These are phyloP conservation scores for Clarias gariepinus DNA, from an alignment of 2,113 vertebrate genomes.

Conservation along the genomic window DNA sequence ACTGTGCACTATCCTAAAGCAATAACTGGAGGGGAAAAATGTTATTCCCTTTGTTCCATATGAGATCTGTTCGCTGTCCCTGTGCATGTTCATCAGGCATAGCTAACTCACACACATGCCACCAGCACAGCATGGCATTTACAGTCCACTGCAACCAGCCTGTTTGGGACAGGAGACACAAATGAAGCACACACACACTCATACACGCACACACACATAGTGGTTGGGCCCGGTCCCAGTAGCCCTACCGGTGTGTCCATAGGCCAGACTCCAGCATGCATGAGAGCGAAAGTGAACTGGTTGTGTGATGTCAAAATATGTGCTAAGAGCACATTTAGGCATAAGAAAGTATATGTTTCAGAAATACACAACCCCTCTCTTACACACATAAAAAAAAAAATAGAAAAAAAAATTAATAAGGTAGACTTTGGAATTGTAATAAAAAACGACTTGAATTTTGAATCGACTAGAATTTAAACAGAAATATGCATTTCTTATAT, in stretches of 20 bases:
- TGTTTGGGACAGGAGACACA: slow-evolving; percentile 60
- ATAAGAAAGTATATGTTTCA: slow-evolving; percentile 19
- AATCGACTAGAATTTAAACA: background rate
- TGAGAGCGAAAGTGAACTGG: slow-evolving; percentile 3
- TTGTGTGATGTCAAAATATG: background rate
- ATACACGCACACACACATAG: slow-evolving; percentile 22
- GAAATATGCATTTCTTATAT: background rate
- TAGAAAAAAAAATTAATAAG: background rate
- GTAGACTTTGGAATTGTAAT: too few species aligned
- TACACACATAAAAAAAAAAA: background rate
- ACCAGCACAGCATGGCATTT: slow-evolving; percentile 80
- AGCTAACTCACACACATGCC: slow-evolving; percentile 69
- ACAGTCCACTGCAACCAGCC: slow-evolving; percentile 70
- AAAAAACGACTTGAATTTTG: background rate
- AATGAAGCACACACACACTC: slow-evolving; percentile 4
- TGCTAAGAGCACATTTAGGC: slow-evolving; percentile 15
- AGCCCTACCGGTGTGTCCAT: slow-evolving; percentile 61
- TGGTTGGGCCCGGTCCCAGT: slow-evolving; percentile 55
- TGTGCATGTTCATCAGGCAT: slow-evolving; percentile 69
- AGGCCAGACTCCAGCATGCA: slow-evolving; percentile 53
- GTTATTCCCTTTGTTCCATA: slow-evolving; percentile 15
- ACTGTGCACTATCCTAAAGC: slow-evolving; percentile 16
- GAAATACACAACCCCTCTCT: slow-evolving; percentile 13
- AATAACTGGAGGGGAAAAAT: background rate
- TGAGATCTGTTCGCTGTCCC: slow-evolving; percentile 45